Evolutionary conservation across 2,113 vertebrate genomes (phyloP), one percentile per base, ranked within the genome.

Genomic region (Peromyscus polionotus): DNA sequence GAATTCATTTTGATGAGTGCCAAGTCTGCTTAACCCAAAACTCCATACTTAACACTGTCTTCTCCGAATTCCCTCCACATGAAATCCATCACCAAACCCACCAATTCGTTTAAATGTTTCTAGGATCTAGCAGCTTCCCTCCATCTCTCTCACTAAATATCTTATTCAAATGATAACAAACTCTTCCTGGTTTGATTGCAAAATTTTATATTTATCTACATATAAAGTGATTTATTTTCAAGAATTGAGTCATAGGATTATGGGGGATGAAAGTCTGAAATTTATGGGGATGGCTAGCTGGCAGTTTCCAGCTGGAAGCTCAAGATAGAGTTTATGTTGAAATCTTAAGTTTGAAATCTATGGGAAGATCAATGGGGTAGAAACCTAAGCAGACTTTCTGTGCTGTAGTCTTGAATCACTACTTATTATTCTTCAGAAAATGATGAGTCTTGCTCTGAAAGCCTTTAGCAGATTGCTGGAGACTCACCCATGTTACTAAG

Each of bases 211-310:
- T 77, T 77, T 67, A 68, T 91, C 72, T 68, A 17, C 42, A 31
- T 59, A 86, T 48, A 77, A 57, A 85, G 70, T 48, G 57, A 91
- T 93, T 84, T 86, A 86, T 86, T 68, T 86, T 88, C 51, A 88
- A 48, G 24, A 68, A n/a, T 12, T 72, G 54, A 33, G 65, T 93
- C 54, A 70, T 7, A 92, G 48, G 54, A 4, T 57, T 76, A 48
- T 42, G 39, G 20, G 42, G 22, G 8, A 19, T 93, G 80, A 88
- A 81, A 57, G 33, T 45, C 17, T 70, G 28, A 85, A 85, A 96
- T 81, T 63, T 81, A 76, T n/a, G 20, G 22, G 80, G 20, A 90
- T 81, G 39, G 1, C 61, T 26, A 85, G 36, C 19, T 89, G n/a
- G 63, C n/a, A 88, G 54, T 42, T 85, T 45, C 81, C 81, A 85